Evolutionary conservation across 2,888 invertebrate genomes (phyloP), one percentile per base, ranked within the genome.

Genomic region (Patella pellucida): DNA sequence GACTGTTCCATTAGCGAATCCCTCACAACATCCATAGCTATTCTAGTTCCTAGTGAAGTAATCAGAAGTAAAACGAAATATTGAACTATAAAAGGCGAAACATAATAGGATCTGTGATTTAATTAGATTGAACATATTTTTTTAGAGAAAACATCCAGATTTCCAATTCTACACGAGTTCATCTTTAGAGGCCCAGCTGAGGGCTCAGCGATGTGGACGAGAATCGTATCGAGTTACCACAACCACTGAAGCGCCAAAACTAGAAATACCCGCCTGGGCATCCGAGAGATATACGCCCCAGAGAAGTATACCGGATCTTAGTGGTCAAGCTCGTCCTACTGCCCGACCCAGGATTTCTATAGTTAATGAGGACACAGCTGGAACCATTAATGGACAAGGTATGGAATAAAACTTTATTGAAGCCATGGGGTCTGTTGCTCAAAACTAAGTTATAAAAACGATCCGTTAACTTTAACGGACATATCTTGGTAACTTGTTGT

Each of bases 121-220:
- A 41, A 41, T 41, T 7, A 5, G 5, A 41, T 5, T 41, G 31
- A 5, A 41, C 7, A 41, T 41, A 41, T 41, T 41, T 41, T 41
- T 41, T 1, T 41, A 82, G 82, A 72, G 76, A 72, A 80, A 74
- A 52, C 75, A 74, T 16, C 72, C 79, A 14, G 75, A 79, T 16
- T 82, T 82, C 68, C 75, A 79, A 68, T 82, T 80, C 79, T 76
- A 79, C 73, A 69, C 75, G 27, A 73, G 77, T 19, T 76, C 76
- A 51, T 74, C 79, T 1, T 56, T 82, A 9, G 52, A 75, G 41
- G 75, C 73, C 2, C 82, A 85, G 82, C 71, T 86, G n/a, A 73
- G 70, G n/a, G 75, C 77, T 27, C 82, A 84, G 72, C 83, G 84
- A 68, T 86, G 86, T 74, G 81, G 81, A n/a, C 76, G 80, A 11